Conservation (phyloP, 2,797 vertebrate genomes). For the Centroberyx gerrardi region DNA sequence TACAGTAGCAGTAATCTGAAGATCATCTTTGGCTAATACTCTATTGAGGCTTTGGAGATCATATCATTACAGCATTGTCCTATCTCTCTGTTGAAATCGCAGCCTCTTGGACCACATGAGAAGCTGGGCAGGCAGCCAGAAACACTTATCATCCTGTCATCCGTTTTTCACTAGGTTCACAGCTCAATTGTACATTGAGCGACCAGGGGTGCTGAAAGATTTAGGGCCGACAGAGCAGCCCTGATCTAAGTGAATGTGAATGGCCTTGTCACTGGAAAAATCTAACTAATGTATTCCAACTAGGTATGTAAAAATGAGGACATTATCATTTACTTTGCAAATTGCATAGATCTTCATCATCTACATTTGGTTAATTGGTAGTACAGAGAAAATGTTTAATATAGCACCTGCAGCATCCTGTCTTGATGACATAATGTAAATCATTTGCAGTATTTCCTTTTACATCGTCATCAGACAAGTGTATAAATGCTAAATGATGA, state of each 20-base stretch:
- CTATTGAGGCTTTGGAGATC: conserved; percentile 44
- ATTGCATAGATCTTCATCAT: no score
- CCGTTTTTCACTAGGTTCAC: conserved; percentile 65
- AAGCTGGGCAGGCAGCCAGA: conserved; percentile 72
- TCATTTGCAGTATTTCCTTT: neutral
- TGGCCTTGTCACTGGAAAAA: conserved; percentile 31
- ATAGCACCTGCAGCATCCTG: neutral
- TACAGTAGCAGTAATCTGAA: conserved; percentile 26
- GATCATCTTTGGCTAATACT: conserved; percentile 39
- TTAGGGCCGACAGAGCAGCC: conserved; percentile 40
- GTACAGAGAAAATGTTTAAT: no score
- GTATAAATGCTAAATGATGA: conserved; percentile 9
- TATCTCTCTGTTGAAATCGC: conserved; percentile 49
- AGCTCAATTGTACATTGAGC: conserved; percentile 66
- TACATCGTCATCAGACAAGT: neutral
- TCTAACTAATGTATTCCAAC: no score
- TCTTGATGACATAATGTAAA: neutral
- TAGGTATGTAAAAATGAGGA: neutral
- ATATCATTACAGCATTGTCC: conserved; percentile 55
- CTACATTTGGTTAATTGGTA: neutral
- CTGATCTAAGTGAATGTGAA: conserved; percentile 33
- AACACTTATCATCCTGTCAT: conserved; percentile 75
- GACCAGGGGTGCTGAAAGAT: conserved; percentile 41
- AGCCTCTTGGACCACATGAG: conserved; percentile 64
- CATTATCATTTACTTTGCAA: no score